A percentile compares a stretch with the other conserved stretches of the same genome.
These are phyloP conservation scores for Ambastaia sidthimunki DNA, from an alignment of 2,797 vertebrate genomes.

Conservation along the genomic window DNA sequence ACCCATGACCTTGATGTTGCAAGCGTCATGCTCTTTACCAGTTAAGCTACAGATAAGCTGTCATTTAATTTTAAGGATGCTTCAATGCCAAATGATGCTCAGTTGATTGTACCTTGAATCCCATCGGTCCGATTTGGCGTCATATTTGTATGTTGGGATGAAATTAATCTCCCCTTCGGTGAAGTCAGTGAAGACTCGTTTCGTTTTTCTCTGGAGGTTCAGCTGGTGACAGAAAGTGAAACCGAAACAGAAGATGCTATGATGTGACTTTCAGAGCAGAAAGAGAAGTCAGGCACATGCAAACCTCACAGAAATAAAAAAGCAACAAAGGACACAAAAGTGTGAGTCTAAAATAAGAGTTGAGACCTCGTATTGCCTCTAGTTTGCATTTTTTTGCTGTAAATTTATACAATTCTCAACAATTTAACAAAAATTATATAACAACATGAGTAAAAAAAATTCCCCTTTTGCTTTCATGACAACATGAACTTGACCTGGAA, in stretches of 20 bases:
- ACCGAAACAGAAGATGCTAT: conserved; percentile 33
- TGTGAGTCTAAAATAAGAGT: not conserved
- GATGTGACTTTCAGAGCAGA: not conserved
- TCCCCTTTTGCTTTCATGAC: not conserved
- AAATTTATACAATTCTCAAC: too few relatives aligned
- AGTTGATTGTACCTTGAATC: conserved; percentile 89
- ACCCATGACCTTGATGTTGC: not conserved
- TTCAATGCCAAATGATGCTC: not conserved
- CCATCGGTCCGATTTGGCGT: conserved; percentile 95
- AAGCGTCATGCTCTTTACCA: not conserved
- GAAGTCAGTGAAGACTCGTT: conserved; percentile 94
- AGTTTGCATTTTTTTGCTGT: too few relatives aligned
- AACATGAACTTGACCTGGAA: not conserved
- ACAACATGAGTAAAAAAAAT: too few relatives aligned
- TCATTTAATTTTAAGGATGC: not conserved
- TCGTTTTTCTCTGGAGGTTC: conserved; percentile 90
- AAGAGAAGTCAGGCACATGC: conserved; percentile 1
- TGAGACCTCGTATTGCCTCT: not conserved
- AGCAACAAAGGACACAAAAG: not conserved
- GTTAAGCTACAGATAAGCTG: not conserved
- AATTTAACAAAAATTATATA: too few relatives aligned
- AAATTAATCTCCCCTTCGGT: conserved; percentile 92
- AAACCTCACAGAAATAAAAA: conserved; percentile 18
- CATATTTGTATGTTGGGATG: conserved; percentile 95
- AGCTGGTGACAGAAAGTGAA: conserved; percentile 76